Evolutionary conservation across 2,888 invertebrate species (phyloP).

Genomic region (Protonemura montana): DNA sequence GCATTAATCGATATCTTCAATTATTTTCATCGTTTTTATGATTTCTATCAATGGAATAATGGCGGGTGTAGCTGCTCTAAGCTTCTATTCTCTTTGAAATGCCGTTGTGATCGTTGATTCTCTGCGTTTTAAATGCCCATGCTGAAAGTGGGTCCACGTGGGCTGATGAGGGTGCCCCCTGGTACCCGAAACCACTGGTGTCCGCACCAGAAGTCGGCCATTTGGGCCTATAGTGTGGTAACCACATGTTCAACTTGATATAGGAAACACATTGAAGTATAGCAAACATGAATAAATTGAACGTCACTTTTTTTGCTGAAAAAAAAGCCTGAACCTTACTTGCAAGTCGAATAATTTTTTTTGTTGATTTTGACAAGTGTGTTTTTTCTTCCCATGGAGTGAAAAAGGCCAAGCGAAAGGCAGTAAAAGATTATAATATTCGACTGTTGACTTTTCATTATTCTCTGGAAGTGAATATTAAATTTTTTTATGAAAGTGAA

Average conservation of each 20-base stretch:
- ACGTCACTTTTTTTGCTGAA: not conserved
- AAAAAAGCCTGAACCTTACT: not conserved
- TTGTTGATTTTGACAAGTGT: conserved; percentile 2
- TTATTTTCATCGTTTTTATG: not conserved
- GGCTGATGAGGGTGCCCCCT: no score
- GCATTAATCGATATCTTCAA: not conserved
- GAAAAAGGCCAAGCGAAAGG: not conserved
- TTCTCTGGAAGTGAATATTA: conserved; percentile 4
- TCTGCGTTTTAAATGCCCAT: no score
- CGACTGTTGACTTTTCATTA: not conserved
- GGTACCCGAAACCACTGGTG: no score
- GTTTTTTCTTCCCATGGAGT: not conserved
- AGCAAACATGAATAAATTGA: not conserved
- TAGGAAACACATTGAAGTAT: not conserved
- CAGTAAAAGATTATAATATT: not conserved
- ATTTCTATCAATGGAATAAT: not conserved
- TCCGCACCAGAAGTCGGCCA: no score
- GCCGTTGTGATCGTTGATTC: no score
- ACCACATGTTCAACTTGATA: not conserved
- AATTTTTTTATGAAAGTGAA: not conserved
- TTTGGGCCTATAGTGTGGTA: not conserved
- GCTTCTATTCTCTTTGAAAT: no score
- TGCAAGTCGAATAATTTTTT: not conserved
- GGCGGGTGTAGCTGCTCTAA: no score
- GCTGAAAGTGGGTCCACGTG: no score